These are phyloP conservation scores for Pica pica DNA, from an alignment of 2,113 vertebrate genomes.

Conservation along the genomic window DNA sequence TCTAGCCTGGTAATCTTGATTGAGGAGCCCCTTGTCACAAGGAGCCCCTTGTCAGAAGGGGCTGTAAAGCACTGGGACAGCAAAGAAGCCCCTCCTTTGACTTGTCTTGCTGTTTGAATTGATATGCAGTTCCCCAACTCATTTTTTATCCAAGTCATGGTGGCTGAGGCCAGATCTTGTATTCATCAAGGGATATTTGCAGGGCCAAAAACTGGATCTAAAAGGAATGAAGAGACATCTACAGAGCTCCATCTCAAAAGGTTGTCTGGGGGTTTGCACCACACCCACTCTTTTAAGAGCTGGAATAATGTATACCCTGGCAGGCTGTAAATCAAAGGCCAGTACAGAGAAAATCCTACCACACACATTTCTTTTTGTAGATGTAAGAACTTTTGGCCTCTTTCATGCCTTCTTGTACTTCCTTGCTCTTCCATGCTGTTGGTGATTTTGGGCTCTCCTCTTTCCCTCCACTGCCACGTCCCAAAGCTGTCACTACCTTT, in stretches of 20 bases:
- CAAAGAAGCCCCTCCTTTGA: not conserved
- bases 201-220: not conserved
- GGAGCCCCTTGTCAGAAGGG: not conserved
- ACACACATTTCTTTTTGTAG: not conserved
- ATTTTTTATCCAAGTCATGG: not conserved
- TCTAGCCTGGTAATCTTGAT: not conserved
- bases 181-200: not conserved
- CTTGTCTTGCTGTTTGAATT: not conserved
- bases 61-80: not conserved
- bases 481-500: not conserved
- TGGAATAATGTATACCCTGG: not conserved
- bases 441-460: not conserved
- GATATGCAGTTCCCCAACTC: not conserved
- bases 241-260: not conserved
- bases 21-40: not conserved
- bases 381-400: not conserved
- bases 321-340: constrained; percentile 22
- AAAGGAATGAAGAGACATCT: not conserved
- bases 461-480: not conserved
- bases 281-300: not conserved
- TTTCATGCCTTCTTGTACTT: not conserved
- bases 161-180: not conserved
- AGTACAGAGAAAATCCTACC: not conserved
- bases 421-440: not conserved
- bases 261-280: not conserved